Evolutionary conservation across 1,140 invertebrate genomes (phyloP), one percentile per base, ranked within the genome.

Genomic region (Drosophila murphyi): DNA sequence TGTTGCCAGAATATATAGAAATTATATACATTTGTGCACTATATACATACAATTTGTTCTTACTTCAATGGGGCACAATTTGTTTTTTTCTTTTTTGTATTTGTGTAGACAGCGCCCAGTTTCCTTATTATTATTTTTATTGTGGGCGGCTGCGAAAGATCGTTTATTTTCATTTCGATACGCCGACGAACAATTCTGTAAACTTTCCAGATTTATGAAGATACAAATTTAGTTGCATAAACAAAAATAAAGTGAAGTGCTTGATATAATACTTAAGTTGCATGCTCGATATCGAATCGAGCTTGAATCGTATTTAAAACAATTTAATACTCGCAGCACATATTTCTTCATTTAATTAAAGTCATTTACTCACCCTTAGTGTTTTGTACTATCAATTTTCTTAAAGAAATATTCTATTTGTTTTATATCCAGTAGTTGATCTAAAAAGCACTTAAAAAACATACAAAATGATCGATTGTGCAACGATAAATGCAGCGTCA

Each of bases 41-140:
- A n/a, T 45, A 50, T 56, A 61, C 63, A 51, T 56, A 69, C 63
- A 51, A 60, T 55, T 82, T 68, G 54, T 69, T 59, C 39, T 10
- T 52, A 41, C 54, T 79, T 70, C 64, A 82, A 78, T 78, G 75
- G 73, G 35, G 37, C 45, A 65, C 61, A 87, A 87, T 88, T 87
- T 80, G 80, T 74, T 74, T 78, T 88, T 88, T 78, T 70, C 69
- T 77, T 82, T 68, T 87, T 78, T 28, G 61, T 63, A 86, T 86
- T 71, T 56, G 10, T 5, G 4, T 5, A 34, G 34, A n/a, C 52
- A 52, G 45, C 37, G 47, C 7, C 35, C 57, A 34, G 45, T 59
- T 72, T 55, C 41, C 48, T 31, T 54, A 57, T 72, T 60, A 61
- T 59, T 73, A 61, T 56, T 56, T 34, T 51, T 43, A 54, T 69